Evolutionary conservation across 2,797 vertebrate species (phyloP).

Genomic region (Esox masquinongy): DNA sequence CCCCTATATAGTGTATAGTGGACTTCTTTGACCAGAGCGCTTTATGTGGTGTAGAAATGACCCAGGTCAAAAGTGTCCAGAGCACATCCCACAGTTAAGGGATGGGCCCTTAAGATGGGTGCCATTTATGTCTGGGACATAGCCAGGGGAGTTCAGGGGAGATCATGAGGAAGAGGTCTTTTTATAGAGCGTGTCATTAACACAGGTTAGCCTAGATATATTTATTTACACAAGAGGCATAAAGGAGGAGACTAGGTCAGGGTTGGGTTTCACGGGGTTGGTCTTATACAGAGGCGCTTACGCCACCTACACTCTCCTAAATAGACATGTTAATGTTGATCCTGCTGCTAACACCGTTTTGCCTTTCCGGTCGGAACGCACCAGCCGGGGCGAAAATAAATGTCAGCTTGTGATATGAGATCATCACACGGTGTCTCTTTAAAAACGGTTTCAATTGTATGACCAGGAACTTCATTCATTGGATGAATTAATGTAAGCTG

Average conservation of each 20-base stretch:
- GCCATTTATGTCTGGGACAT: background rate
- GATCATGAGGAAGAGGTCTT: constrained; percentile 72
- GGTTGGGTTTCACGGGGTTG: constrained; percentile 73
- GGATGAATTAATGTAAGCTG: background rate
- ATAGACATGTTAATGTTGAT: constrained; percentile 59
- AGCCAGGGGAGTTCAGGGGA: constrained; percentile 51
- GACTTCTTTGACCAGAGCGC: background rate
- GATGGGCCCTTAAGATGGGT: background rate
- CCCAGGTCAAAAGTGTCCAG: background rate
- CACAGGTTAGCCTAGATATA: constrained; percentile 78
- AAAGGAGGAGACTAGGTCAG: constrained; percentile 70
- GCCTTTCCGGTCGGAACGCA: constrained; percentile 19
- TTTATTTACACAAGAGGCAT: constrained; percentile 84
- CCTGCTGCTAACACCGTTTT: constrained; percentile 27
- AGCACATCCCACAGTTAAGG: background rate
- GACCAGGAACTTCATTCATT: background rate
- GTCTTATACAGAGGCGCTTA: constrained; percentile 50
- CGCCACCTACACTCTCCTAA: constrained; percentile 55
- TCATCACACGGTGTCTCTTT: constrained; percentile 7
- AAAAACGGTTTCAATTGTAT: background rate
- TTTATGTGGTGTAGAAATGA: background rate
- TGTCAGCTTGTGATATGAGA: background rate
- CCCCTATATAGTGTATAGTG: background rate
- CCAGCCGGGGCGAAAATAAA: constrained; percentile 8
- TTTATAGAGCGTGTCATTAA: constrained; percentile 79